Conservation (phyloP, 2,888 invertebrate genomes). For the Microctonus hyperodae region DNA sequence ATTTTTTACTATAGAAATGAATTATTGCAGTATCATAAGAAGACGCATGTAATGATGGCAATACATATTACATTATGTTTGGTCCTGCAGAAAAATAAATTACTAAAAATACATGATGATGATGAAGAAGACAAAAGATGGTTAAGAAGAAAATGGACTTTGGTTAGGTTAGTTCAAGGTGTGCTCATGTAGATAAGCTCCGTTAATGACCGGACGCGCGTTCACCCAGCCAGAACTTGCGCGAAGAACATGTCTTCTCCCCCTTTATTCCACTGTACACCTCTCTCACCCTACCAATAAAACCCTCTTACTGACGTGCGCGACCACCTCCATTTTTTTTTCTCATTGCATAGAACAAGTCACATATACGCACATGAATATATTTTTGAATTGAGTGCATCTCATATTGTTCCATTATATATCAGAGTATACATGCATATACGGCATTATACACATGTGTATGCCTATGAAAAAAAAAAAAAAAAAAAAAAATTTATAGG, state of each 20-base stretch:
- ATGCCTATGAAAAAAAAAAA: not conserved
- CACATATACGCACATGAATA: not conserved
- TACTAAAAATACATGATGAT: not conserved
- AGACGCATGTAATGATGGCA: no score
- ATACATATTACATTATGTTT: no score
- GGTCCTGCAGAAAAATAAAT: not conserved
- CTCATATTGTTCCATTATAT: not conserved
- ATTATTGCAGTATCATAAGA: no score
- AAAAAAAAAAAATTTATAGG: not conserved
- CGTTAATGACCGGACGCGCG: conserved; percentile 64
- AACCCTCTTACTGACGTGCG: conserved; percentile 22
- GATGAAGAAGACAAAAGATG: not conserved
- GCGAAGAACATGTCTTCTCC: conserved; percentile 55
- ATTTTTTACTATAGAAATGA: no score
- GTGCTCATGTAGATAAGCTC: conserved; percentile 64
- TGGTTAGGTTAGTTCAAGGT: conserved; percentile 61
- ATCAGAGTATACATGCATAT: no score
- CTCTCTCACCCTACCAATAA: not conserved
- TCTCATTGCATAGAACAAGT: not conserved
- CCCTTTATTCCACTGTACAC: conserved; percentile 27
- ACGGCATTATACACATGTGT: no score
- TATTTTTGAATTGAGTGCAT: not conserved
- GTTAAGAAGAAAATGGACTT: conserved; percentile 44
- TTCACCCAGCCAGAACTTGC: conserved; percentile 63
- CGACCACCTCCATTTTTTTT: conserved; percentile 40